Conservation (phyloP, 2,113 vertebrate species). For the Corynorhinus townsendii region DNA sequence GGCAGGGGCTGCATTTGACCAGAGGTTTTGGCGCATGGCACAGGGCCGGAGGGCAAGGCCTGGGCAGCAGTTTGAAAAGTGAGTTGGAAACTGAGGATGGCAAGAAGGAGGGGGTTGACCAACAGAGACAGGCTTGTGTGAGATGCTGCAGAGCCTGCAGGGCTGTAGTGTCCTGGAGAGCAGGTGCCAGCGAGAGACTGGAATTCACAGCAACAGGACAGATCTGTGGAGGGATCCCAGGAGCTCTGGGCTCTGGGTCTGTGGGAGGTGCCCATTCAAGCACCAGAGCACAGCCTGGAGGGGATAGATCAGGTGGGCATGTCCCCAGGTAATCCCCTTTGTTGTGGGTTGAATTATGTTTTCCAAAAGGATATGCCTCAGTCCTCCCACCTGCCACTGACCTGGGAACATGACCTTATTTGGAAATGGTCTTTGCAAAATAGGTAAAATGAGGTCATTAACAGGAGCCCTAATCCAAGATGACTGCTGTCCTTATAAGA, state of each 20-base stretch:
- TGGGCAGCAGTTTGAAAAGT: not conserved
- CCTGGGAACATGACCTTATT: fast-evolving
- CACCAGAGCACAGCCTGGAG: not conserved
- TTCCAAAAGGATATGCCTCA: not conserved
- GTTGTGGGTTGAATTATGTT: not conserved
- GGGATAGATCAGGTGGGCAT: not conserved
- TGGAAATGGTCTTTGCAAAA: not conserved
- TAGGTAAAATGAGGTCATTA: not conserved
- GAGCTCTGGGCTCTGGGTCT: too few relatives aligned
- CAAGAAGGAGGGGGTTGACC: too few relatives aligned
- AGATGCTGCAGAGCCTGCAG: too few relatives aligned
- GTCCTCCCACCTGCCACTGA: fast-evolving
- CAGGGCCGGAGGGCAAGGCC: not conserved
- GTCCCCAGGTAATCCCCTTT: not conserved
- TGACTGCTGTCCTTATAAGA: not conserved
- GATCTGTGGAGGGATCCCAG: not conserved
- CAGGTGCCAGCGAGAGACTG: not conserved
- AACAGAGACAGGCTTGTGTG: not conserved
- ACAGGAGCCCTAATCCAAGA: not conserved
- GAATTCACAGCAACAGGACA: not conserved
- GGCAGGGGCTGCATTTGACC: not conserved
- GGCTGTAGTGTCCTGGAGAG: not conserved
- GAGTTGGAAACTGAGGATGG: not conserved
- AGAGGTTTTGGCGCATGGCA: not conserved
- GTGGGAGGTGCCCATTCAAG: not conserved